Evolutionary conservation across 2,797 vertebrate species (phyloP), one percentile per base, ranked within the genome.

Genomic region (Aplochiton taeniatus): DNA sequence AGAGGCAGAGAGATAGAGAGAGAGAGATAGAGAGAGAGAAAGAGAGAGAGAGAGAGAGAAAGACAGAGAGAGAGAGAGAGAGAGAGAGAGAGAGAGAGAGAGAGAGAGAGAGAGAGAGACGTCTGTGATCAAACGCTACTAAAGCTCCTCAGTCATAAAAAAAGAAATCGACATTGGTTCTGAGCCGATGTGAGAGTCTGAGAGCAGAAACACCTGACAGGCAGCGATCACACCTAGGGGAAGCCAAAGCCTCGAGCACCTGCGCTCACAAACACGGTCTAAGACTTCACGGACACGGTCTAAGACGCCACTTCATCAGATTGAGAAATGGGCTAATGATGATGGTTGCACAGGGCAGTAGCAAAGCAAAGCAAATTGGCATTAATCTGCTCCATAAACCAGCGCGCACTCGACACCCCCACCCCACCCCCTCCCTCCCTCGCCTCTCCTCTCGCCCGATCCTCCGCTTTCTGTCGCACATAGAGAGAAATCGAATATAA

Each of bases 331-430:
- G 18, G 61, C 72, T 74, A 73, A 47, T 50, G 57, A 72, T 61
- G 73, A 60, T 57, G 45, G 46, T 61, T 17, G 31, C 52, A 58
- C 58, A 57, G 19, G 16, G 41, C 64, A 31, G 69, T 77, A 60
- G 60, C 56, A 66, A 60, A 13, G 72, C 57, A 58, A 68, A 46
- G 52, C 74, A 83, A 82, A 83, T 75, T 75, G 72, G 66, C 65
- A 72, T 81, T 70, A 70, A 68, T 20, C 68, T 18, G 78, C 79
- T 58, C 63, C 83, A 65, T 78, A 73, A 79, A 82, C 58, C 63
- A 66, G 45, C 60, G 46, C 17, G 66, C 54, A 68, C 72, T 4
- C 14, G 67, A 14, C n/a, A n/a, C n/a, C n/a, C 60, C 65, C 70
- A 4, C 65, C 63, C 71, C n/a, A n/a, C 58, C 68, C 63, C 48